Base-by-base conservation (phyloP, 2,797 vertebrate genomes). In the Tauraco hartlaubi region DNA sequence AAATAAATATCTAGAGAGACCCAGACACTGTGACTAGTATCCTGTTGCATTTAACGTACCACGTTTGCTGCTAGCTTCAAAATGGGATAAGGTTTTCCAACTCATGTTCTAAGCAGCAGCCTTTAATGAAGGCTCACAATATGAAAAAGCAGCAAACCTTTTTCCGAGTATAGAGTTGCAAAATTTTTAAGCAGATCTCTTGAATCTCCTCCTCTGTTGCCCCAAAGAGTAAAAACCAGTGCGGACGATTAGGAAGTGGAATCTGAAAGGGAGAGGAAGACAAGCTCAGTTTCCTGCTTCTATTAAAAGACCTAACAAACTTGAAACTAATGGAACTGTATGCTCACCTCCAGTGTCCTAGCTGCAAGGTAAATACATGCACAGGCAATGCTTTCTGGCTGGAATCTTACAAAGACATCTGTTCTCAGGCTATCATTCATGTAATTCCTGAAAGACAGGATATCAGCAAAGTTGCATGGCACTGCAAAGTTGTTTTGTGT, bases 371-470 rank as follows among this genome's bases (percentile, higher is more conserved):
- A 99, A 89, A 99, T 99, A 49, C 99, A 99, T 23, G 99, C 98
- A 56, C 98, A 99, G 68, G 99, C 98, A 12, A 99, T 98, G 31
- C 98, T 98, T 90, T 99, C 99, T 3, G 98, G 98, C 78, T 98
- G 98, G 94, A 98, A 99, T 56, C 99, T 96, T 16, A 99, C 98
- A 63, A 99, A 99, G 39, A 99, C 98, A 25, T 99, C 98, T 4
- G 99, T 99, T 79, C 99, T 98, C 54, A 99, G 96, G 88, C 99
- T 99, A 87, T 99, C 99, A 2, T 99, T 99, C 99, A 99, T 99
- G 97, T 99, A 99, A 88, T 99, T 99, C 99, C 99, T 99, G 92
- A 63, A 98, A 98, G 84, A 63, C 85, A 97, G 64, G 62, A 37
- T 12, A 89, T 61, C 55, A 56, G 33, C 13, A 33, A 59, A 52